phyloP scores from a whole-genome alignment of 2,113 vertebrate genomes.

The Prochilodus magdalenae region DNA sequence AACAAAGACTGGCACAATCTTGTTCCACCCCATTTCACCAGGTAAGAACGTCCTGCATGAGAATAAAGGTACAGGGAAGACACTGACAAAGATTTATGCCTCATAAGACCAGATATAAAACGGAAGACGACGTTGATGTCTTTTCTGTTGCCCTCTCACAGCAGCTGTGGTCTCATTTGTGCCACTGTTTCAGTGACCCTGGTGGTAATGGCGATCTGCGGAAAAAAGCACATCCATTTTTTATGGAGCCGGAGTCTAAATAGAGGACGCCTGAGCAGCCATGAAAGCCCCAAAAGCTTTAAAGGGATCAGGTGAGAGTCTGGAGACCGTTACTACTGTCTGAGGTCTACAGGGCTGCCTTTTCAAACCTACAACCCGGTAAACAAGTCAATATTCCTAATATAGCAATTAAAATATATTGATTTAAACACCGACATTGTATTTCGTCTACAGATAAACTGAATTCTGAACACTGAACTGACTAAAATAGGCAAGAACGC shows the following conservation, averaged over 20 bases:
- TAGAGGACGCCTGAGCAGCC: not conserved
- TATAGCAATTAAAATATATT: too few species aligned
- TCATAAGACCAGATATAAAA: not conserved
- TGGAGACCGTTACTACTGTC: not conserved
- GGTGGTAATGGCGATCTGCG: slow-evolving; percentile 2
- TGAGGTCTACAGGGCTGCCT: too few species aligned
- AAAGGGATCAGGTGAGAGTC: slow-evolving; percentile 4
- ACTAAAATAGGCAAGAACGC: too few species aligned
- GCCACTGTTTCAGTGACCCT: not conserved
- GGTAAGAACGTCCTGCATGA: not conserved
- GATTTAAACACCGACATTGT: too few species aligned
- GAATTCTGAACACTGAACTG: too few species aligned
- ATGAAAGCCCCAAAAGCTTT: slow-evolving; percentile 27
- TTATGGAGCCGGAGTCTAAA: slow-evolving; percentile 21
- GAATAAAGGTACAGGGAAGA: not conserved
- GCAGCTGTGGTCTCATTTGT: slow-evolving; percentile 5
- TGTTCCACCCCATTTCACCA: not conserved
- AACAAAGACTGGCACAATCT: not conserved
- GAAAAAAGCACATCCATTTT: slow-evolving; percentile 33
- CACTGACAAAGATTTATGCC: not conserved
- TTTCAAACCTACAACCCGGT: too few species aligned
- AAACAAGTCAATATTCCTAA: too few species aligned
- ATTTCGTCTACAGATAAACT: too few species aligned
- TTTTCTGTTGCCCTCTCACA: not conserved
- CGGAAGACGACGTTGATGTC: not conserved